Evolutionary conservation across 2,888 invertebrate genomes (phyloP), one percentile per base, ranked within the genome.

Genomic region (Drosophila eohydei): DNA sequence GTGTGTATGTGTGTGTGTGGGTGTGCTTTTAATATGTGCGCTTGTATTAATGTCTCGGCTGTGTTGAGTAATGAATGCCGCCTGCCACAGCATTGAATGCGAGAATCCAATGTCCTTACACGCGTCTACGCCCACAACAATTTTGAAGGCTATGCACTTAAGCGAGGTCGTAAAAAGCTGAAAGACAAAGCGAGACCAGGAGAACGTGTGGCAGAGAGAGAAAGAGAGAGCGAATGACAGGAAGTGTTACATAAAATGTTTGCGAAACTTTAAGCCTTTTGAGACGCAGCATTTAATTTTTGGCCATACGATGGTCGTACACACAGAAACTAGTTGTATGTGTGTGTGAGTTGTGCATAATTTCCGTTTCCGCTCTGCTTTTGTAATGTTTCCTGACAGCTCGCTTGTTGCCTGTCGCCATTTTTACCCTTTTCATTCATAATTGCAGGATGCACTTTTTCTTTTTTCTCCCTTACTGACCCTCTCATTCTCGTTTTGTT

Each of bases 71-170:
- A 88, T 83, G 84, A 87, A 84, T 78, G 78, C 78, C 74, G 80
- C 80, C 64, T 64, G 75, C 64, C 58, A 69, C 64, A 79, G 80
- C 83, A 82, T 76, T 80, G 83, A 83, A 76, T 69, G 56, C 73
- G 77, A 85, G 83, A 71, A 71, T 73, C 79, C 70, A 81, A 83
- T 87, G 83, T 83, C 82, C 87, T 73, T 81, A 81, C 67, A 76
- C 51, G 54, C 57, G 57, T 64, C 63, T 63, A 64, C 75, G 54
- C 63, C 54, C 57, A 66, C 55, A 64, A 48, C 38, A 41, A 62
- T 71, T 80, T 76, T 86, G 87, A 88, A 83, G 89, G 83, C 81
- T 86, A 66, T 86, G 83, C 83, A 83, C 83, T 86, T 86, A 72
- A 72, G 70, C 83, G 89, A 83, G 89, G 89, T 88, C 88, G 78